A percentile compares a stretch with the other conserved stretches of the same genome.
phyloP scores from a whole-genome alignment of 1,140 invertebrate genomes.

The Calosoma granatense region DNA sequence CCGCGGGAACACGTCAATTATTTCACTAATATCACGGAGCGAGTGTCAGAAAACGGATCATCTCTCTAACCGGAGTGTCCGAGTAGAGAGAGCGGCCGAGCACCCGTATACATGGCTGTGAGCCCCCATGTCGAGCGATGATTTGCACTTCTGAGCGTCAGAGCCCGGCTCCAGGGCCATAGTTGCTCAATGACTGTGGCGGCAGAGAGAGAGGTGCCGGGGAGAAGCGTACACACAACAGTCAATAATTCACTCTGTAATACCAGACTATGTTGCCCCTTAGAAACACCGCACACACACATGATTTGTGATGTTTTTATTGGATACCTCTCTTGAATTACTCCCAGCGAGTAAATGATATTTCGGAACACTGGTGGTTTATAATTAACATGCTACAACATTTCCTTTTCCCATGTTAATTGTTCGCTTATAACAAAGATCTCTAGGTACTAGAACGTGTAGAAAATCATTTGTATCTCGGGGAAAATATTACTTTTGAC shows the following conservation, averaged over 20 bases:
- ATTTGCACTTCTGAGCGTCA: neutral
- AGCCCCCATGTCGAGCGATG: neutral
- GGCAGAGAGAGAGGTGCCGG: neutral
- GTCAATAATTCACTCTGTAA: neutral
- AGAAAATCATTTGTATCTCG: no score
- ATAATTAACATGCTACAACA: conserved; percentile 1
- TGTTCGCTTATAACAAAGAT: no score
- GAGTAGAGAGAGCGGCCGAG: no score
- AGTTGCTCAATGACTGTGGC: no score
- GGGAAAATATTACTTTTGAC: no score
- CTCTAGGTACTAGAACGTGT: no score
- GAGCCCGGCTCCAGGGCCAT: no score
- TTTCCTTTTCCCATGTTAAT: neutral
- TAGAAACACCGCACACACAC: neutral
- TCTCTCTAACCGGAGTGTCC: no score
- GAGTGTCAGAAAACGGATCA: neutral
- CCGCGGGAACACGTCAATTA: no score
- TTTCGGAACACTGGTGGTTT: neutral
- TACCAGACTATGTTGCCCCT: neutral
- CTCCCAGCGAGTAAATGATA: no score
- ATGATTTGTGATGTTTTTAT: neutral
- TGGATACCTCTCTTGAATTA: neutral
- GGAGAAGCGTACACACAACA: no score
- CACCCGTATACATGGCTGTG: no score
- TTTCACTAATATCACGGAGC: neutral